Conservation (phyloP, 2,113 vertebrate genomes). For the Gracilinanus agilis region DNA sequence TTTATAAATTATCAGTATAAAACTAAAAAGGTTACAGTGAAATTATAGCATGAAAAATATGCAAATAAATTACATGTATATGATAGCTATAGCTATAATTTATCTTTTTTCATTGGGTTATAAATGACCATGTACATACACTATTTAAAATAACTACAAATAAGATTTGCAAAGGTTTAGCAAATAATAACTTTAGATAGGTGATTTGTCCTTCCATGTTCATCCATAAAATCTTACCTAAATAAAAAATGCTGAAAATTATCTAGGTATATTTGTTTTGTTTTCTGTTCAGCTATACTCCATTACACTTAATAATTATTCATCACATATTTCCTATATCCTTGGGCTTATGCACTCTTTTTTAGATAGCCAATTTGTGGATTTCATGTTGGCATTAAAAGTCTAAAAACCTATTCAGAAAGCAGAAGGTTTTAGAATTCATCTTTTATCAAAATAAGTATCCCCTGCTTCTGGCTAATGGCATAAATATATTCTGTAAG, state of each 20-base stretch:
- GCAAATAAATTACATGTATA: slow-evolving; percentile 39
- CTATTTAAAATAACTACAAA: slow-evolving; percentile 69
- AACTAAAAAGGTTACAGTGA: slow-evolving; percentile 6
- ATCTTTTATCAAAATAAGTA: slow-evolving; percentile 21
- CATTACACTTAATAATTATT: slow-evolving; percentile 47
- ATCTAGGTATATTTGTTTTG: slow-evolving; percentile 2
- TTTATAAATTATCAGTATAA: slow-evolving; percentile 7
- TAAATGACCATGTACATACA: slow-evolving; percentile 52
- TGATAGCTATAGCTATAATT: slow-evolving; percentile 59
- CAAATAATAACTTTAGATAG: slow-evolving; percentile 73
- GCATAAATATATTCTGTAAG: slow-evolving; percentile 31
- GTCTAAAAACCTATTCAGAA: slow-evolving; percentile 16
- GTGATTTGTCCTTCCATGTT: neutral
- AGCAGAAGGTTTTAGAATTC: slow-evolving; percentile 33
- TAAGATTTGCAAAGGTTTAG: slow-evolving; percentile 35
- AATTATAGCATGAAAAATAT: slow-evolving; percentile 42
- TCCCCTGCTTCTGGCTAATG: slow-evolving; percentile 28
- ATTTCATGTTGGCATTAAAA: slow-evolving; percentile 54
- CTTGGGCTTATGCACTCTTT: slow-evolving; percentile 24
- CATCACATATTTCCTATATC: slow-evolving; percentile 16
- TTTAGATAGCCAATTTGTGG: slow-evolving; percentile 54
- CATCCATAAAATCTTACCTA: slow-evolving; percentile 41
- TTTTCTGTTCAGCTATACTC: slow-evolving; percentile 38
- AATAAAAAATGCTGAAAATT: slow-evolving; percentile 31
- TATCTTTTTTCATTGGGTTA: slow-evolving; percentile 64